Base-by-base conservation (phyloP, 2,797 vertebrate species). In the Clangula hyemalis region DNA sequence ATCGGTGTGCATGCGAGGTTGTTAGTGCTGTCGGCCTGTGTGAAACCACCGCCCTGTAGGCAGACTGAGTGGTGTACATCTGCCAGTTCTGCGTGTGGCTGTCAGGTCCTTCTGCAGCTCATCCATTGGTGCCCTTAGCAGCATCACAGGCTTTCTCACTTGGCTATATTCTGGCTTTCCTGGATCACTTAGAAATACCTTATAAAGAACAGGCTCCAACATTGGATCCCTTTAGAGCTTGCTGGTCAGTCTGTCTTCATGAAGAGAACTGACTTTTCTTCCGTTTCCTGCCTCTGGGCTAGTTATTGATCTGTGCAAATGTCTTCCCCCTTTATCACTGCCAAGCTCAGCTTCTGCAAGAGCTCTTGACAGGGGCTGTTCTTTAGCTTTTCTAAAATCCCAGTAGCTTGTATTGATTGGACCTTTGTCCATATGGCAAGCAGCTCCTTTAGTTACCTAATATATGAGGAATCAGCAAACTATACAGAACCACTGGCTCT, bases 1-100 rank as follows among this genome's bases (percentile, higher is more conserved):
- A 1, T 61, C 0, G 1, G 58, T 71, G 56, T 53, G 6, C 60
- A 1, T 17, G 17, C 8, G 72, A 73, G 61, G 1, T 43, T n/a
- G 1, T 43, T n/a, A 43, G 69, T 32, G 7, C 53, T 64, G 27
- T 66, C 73, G 32, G 7, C 61, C 22, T 25, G 45, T 6, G 1
- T 18, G 74, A 61, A 84, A 24, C 2, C 49, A 51, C 49, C n/a
- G 11, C 8, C 3, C 0, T 0, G 0, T 18, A 32, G 43, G 11
- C 77, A 45, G 74, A 9, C 32, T 54, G 6, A 49, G 7, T 18
- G 38, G 45, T 27, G 14, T 30, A 22, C 14, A 2, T 22, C 70
- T 58, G 43, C 70, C 68, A 24, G n/a, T 65, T 69, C 57, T 71
- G 2, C 49, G 13, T 10, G 7, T 2, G 3, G 6, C 49, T 79